Conservation (phyloP, 2,888 invertebrate species). For the Pristionchus fissidentatus region DNA sequence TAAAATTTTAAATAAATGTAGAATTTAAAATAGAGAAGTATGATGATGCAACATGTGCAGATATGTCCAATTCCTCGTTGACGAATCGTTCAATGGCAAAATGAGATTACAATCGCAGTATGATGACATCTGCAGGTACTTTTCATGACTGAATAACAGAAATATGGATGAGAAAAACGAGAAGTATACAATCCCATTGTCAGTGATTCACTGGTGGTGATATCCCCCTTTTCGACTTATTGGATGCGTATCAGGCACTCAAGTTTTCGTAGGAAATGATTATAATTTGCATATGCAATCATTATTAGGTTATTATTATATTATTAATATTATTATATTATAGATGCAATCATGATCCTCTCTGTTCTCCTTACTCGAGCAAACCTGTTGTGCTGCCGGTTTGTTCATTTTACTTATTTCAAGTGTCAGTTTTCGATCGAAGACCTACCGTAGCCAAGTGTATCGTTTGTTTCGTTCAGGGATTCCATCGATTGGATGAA, state of each 20-base stretch:
- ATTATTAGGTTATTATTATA: background rate
- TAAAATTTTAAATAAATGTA: background rate
- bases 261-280: too few relatives aligned
- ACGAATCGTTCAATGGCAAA: conserved; percentile 59
- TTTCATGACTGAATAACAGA: background rate
- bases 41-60: too few relatives aligned
- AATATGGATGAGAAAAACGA: background rate
- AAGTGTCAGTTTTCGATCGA: background rate
- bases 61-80: conserved; percentile 61
- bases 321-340: conserved; percentile 53
- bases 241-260: too few relatives aligned
- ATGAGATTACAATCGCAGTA: conserved; percentile 69
- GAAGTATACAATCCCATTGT: too few relatives aligned
- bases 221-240: too few relatives aligned
- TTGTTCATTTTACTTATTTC: conserved; percentile 20
- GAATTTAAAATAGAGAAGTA: background rate
- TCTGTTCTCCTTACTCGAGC: conserved; percentile 54
- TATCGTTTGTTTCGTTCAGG: conserved; percentile 50
- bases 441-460: background rate
- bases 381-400: conserved; percentile 64
- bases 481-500: conserved; percentile 73
- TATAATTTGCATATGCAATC: background rate
- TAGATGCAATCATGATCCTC: conserved; percentile 64
- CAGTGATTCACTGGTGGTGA: too few relatives aligned
- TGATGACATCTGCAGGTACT: conserved; percentile 57